Percentiles rank a stretch among this genome's conserved stretches.
Conservation (phyloP, 2,888 invertebrate genomes). For the Yponomeuta malinellus region DNA sequence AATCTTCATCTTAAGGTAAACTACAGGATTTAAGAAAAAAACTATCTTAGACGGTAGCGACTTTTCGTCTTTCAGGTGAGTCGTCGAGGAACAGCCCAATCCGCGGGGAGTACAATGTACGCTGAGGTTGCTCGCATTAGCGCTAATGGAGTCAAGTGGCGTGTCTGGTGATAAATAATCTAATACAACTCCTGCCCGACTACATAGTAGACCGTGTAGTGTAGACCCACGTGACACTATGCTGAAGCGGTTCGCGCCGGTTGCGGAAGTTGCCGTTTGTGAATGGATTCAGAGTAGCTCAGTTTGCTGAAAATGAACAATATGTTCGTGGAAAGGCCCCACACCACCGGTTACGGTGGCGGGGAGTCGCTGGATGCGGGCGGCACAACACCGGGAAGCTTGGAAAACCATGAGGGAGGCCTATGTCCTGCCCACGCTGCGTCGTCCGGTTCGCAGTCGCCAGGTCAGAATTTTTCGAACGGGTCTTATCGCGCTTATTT, state of each 20-base stretch:
- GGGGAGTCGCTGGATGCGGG: no score
- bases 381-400: no score
- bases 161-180: slow-evolving; percentile 1
- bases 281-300: not conserved
- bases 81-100: not conserved
- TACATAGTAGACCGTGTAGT: not conserved
- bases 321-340: no score
- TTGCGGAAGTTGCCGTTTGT: not conserved
- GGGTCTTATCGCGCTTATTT: no score
- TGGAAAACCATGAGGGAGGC: no score
- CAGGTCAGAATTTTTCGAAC: no score
- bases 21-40: no score
- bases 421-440: no score
- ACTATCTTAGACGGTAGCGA: no score
- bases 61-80: not conserved
- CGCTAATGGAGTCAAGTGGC: not conserved
- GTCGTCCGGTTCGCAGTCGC: no score
- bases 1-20: no score
- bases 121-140: slow-evolving; percentile 1
- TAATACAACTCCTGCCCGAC: not conserved
- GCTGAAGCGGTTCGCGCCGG: not conserved
- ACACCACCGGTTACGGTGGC: no score
- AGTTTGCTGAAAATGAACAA: not conserved
- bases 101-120: not conserved
- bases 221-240: not conserved